Evolutionary conservation across 2,888 invertebrate species (phyloP).

Genomic region (Endotricha flammealis): DNA sequence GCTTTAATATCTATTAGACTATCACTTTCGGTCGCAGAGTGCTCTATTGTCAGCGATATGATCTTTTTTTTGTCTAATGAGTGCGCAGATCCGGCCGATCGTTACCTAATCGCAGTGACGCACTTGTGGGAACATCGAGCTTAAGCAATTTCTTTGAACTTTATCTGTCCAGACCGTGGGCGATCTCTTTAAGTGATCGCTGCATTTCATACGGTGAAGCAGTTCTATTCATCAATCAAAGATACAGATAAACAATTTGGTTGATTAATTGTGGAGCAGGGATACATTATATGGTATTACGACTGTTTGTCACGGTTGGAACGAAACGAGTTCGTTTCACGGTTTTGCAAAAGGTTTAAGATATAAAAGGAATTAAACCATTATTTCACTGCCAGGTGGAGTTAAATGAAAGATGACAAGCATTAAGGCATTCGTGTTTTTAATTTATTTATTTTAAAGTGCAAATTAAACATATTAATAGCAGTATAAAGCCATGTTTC

Average conservation of each 20-base stretch:
- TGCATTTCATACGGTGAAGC: constrained; percentile 16
- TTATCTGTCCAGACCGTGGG: constrained; percentile 17
- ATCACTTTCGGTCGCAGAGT: constrained; percentile 71
- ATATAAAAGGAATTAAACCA: no score
- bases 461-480: constrained; percentile 10
- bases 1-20: constrained; percentile 62
- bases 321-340: not conserved
- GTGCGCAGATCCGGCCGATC: constrained; percentile 64
- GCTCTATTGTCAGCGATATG: constrained; percentile 67
- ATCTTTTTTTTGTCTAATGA: constrained; percentile 70
- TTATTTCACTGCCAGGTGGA: constrained; percentile 3
- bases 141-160: constrained; percentile 51
- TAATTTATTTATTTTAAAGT: constrained; percentile 9
- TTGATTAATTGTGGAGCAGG: constrained; percentile 16
- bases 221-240: constrained; percentile 18
- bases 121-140: constrained; percentile 56
- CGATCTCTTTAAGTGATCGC: constrained; percentile 16
- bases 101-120: constrained; percentile 65
- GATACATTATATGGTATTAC: constrained; percentile 6
- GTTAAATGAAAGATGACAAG: constrained; percentile 6
- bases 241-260: constrained; percentile 18
- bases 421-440: constrained; percentile 6
- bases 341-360: no score
- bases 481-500: constrained; percentile 9
- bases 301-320: not conserved